Evolutionary conservation across 1,140 invertebrate species (phyloP).

Genomic region (Scaptomyza graminum): DNA sequence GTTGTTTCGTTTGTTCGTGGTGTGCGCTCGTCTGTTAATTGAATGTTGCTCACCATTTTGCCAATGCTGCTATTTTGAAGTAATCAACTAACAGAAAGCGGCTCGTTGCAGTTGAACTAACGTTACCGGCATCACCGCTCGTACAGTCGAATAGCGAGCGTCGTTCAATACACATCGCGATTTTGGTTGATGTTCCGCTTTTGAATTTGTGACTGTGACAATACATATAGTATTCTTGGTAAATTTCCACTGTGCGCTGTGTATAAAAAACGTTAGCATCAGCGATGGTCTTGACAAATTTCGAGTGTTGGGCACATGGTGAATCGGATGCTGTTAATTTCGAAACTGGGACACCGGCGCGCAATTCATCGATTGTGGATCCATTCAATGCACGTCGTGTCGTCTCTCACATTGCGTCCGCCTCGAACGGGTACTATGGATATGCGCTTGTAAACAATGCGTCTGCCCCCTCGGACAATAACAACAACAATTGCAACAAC

Average conservation of each 20-base stretch:
- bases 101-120: slow-evolving; percentile 39
- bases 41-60: slow-evolving; percentile 60
- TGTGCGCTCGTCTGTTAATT: slow-evolving; percentile 63
- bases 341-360: slow-evolving; percentile 45
- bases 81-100: slow-evolving; percentile 59
- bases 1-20: slow-evolving; percentile 18
- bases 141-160: slow-evolving; percentile 41
- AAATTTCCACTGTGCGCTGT: slow-evolving; percentile 72
- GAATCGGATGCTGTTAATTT: slow-evolving; percentile 60
- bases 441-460: slow-evolving; percentile 67
- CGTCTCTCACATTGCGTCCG: slow-evolving; percentile 63
- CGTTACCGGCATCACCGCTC: slow-evolving; percentile 30
- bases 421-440: slow-evolving; percentile 70
- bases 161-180: slow-evolving; percentile 42
- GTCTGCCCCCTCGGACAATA: slow-evolving; percentile 35
- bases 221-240: slow-evolving; percentile 53
- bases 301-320: slow-evolving; percentile 82
- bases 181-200: slow-evolving; percentile 28
- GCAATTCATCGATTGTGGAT: slow-evolving; percentile 50
- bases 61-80: slow-evolving; percentile 60
- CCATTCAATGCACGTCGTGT: slow-evolving; percentile 75
- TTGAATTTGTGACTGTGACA: slow-evolving; percentile 31
- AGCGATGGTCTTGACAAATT: slow-evolving; percentile 80
- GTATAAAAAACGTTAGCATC: slow-evolving; percentile 34
- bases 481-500: slow-evolving; percentile 56